Conservation (phyloP, 2,113 vertebrate species). For the Rhombomys opimus region DNA sequence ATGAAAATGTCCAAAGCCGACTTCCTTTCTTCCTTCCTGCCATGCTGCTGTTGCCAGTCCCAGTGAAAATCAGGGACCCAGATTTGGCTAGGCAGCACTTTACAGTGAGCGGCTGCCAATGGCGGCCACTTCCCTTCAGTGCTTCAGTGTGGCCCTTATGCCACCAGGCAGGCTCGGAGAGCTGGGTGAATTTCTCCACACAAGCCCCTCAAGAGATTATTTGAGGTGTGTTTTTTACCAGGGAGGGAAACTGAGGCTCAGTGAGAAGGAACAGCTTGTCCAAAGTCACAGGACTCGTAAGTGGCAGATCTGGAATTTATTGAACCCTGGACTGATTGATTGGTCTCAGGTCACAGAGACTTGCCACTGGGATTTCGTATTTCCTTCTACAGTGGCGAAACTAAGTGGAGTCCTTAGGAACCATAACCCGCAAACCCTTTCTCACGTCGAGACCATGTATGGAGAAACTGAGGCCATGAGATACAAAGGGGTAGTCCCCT, state of each 20-base stretch:
- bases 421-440: background rate
- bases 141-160: background rate
- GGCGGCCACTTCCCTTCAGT: background rate
- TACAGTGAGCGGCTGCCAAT: background rate
- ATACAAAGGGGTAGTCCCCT: background rate
- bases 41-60: slow-evolving; percentile 46
- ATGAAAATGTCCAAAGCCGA: slow-evolving; percentile 57
- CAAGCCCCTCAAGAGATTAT: background rate
- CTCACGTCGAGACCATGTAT: background rate
- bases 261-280: background rate
- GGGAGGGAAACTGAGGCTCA: slow-evolving; percentile 39
- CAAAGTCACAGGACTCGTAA: background rate
- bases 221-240: background rate
- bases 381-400: background rate
- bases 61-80: background rate
- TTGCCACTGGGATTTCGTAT: background rate
- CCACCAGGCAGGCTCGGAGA: background rate
- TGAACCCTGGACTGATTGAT: background rate
- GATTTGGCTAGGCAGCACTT: background rate
- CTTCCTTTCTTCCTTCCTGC: slow-evolving; percentile 78
- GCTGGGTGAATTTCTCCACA: background rate
- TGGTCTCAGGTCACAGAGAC: background rate
- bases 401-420: slow-evolving; percentile 2
- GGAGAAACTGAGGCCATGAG: slow-evolving; percentile 65
- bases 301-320: background rate